Base-by-base conservation (phyloP, 2,888 invertebrate species). In the Campoplex capitator region DNA sequence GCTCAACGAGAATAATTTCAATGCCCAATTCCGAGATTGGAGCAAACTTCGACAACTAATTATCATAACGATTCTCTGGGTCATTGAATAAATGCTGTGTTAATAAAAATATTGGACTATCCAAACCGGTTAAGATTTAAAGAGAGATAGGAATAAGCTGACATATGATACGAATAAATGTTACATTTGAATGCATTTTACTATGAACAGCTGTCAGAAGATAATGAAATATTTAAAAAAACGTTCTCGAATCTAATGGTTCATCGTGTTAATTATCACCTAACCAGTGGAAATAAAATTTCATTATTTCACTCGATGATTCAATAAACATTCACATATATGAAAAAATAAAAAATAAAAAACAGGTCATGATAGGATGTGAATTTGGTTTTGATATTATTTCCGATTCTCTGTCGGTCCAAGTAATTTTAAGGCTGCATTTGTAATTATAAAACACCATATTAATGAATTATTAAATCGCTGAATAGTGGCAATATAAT, bases 11-110 rank as follows among this genome's bases (percentile, higher is more conserved):
- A 32, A 62, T 32, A 62, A 62, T 62, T 86, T 75, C 79, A n/a
- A 45, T 62, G 51, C 42, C 56, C 32, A 2, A 74, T 38, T 18
- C 23, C 18, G 23, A 28, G 38, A 79, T 71, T 35, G 32, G 16
- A 79, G 56, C 54, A 70, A 75, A 35, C 42, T 71, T 78, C 74
- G 45, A 70, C 67, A 62, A 82, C 48, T 38, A 56, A 78, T 78
- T 78, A 78, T 73, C 68, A 78, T 85, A 82, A n/a, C 54, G 42
- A 62, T 58, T 48, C 51, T 62, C 74, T 82, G 62, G 73, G 68
- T 79, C 83, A 56, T 75, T 62, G 62, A 70, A 79, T 56, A 18
- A 35, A 32, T 16, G 71, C 18, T 18, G 28, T 35, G 9, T 32
- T 32, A 23, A n/a, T 3, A 32, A n/a, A 62, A 32, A 62, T 28